Base-by-base conservation (phyloP, 2,113 vertebrate genomes). In the Cnemophilus loriae region DNA sequence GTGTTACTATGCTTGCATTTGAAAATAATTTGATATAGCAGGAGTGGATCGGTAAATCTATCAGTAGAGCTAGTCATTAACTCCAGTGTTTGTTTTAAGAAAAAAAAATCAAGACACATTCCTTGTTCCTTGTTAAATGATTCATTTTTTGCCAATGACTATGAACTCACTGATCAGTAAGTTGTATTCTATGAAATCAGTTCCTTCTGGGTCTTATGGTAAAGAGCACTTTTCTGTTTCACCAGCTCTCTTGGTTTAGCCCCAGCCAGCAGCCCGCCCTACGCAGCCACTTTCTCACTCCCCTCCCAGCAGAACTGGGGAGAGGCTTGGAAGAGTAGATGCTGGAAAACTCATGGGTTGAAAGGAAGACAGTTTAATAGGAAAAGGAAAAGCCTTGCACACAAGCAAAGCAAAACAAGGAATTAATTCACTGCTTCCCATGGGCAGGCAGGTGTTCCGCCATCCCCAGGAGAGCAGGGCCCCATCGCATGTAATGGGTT, bases 211-310 rank as follows among this genome's bases (percentile, higher is more conserved):
- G 46, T 52, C 14, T 60, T 46, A 20, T 3, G 65, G 7, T 46
- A 26, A 60, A 50, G 55, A 19, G 23, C 35, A 69, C 10, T 87
- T 52, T 33, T 33, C 21, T 56, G 5, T 79, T 75, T 80, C 46
- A 61, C 11, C 39, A 14, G 2, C 23, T 30, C 2, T 17, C 16
- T 50, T 67, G 27, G 33, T 46, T 52, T 60, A 39, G 3, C 19
- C n/a, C 33, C 46, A 39, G 33, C 12, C 27, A 42, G 26, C 50
- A 80, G 11, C 42, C 42, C 15, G 4, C 11, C 19, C 18, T 2
- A 6, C 0, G 0, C 17, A 56, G 65, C n/a, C 10, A 1, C 42
- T 64, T 3, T 1, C 16, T 70, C 42, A 8, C 21, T 64, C 8
- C 10, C 7, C 11, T 12, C 3, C 7, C 44, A 32, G 26, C 17